A percentile compares a stretch with the other conserved stretches of the same genome.
phyloP scores from a whole-genome alignment of 1,140 invertebrate genomes.

The Macrobrachium rosenbergii region DNA sequence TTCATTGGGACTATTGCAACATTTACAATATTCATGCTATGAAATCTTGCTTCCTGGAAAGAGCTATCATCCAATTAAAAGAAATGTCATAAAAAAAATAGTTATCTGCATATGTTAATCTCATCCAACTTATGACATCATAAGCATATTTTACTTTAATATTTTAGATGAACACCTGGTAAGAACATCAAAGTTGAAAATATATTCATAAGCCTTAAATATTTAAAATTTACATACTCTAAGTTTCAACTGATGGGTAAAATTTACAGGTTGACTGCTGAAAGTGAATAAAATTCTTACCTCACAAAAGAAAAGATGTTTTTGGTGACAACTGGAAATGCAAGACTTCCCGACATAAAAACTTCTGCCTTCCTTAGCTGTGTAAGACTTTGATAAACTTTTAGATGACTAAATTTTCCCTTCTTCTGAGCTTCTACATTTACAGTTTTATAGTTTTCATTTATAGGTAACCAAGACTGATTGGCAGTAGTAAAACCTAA shows the following conservation, averaged over 20 bases:
- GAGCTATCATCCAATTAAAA: too few relatives aligned
- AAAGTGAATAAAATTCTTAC: not conserved
- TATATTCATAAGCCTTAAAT: too few relatives aligned
- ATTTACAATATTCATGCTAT: too few relatives aligned
- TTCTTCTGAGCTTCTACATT: conserved; percentile 71
- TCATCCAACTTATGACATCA: too few relatives aligned
- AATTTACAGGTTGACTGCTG: too few relatives aligned
- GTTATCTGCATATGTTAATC: too few relatives aligned
- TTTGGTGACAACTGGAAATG: conserved; percentile 18
- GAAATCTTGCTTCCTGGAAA: too few relatives aligned
- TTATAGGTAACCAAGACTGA: conserved; percentile 79
- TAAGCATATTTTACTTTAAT: not conserved
- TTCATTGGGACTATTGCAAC: not conserved
- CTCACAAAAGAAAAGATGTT: conserved; percentile 31
- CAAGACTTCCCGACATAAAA: conserved; percentile 14
- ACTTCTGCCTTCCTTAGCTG: conserved; percentile 16
- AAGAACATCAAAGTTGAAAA: too few relatives aligned
- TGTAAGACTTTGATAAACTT: conserved; percentile 25
- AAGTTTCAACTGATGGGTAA: too few relatives aligned
- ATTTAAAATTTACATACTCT: too few relatives aligned
- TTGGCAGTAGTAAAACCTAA: conserved; percentile 76
- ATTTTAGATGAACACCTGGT: not conserved
- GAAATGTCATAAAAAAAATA: too few relatives aligned
- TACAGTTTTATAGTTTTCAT: conserved; percentile 72
- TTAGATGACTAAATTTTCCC: conserved; percentile 33